A percentile compares a stretch with the other conserved stretches of the same genome.
Conservation (phyloP, 1,140 invertebrate species). For the Drosophila takahashii region DNA sequence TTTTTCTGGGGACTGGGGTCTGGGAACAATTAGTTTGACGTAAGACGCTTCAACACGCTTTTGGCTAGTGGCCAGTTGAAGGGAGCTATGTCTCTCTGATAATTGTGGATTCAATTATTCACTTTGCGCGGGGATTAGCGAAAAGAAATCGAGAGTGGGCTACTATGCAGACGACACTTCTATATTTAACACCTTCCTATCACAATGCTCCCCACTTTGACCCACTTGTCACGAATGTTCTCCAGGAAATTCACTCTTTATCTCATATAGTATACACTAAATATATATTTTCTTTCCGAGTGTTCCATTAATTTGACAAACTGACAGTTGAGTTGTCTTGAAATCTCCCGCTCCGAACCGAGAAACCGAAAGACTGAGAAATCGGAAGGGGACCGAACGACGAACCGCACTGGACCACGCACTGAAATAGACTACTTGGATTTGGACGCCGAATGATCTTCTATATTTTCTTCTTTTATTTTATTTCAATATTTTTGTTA, state of each 20-base stretch:
- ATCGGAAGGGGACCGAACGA: conserved; percentile 16
- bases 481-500: conserved; percentile 36
- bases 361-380: background rate
- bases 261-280: conserved; percentile 29
- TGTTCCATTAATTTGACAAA: conserved; percentile 69
- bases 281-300: conserved; percentile 20
- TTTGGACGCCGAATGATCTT: conserved; percentile 37
- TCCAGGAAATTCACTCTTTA: conserved; percentile 49
- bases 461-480: conserved; percentile 39
- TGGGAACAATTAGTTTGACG: conserved; percentile 61
- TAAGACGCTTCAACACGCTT: conserved; percentile 65
- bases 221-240: conserved; percentile 51
- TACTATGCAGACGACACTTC: conserved; percentile 32
- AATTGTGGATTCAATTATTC: conserved; percentile 65
- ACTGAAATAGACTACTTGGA: conserved; percentile 78
- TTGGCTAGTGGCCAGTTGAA: conserved; percentile 67
- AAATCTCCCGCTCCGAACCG: conserved; percentile 14
- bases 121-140: conserved; percentile 45
- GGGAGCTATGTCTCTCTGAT: conserved; percentile 35
- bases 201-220: conserved; percentile 48
- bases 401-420: conserved; percentile 80
- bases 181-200: conserved; percentile 43
- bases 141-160: background rate
- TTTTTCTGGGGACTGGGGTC: background rate
- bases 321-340: conserved; percentile 68